Evolutionary conservation across 2,797 vertebrate species (phyloP).

Genomic region (Dermochelys coriacea): DNA sequence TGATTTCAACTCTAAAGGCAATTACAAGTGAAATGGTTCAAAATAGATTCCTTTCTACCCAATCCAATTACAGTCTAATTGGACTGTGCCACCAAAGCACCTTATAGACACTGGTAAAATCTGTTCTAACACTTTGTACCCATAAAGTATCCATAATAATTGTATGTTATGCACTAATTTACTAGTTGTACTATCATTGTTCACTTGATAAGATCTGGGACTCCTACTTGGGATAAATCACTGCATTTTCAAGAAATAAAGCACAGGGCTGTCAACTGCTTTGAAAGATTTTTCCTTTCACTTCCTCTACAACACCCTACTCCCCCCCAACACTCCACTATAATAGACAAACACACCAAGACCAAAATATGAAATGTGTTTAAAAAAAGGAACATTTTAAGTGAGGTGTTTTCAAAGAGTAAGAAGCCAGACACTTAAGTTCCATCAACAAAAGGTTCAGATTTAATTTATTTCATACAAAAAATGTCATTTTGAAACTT

Average conservation of each 20-base stretch:
- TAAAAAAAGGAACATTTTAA: background rate
- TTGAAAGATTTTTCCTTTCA: background rate
- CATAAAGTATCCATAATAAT: background rate
- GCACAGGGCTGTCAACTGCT: background rate
- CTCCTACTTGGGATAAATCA: background rate
- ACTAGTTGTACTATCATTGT: background rate
- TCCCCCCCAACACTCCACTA: background rate
- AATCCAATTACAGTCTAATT: background rate
- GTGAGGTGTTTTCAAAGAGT: conserved; percentile 65
- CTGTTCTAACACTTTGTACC: background rate
- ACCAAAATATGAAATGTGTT: background rate
- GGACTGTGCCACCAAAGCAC: background rate
- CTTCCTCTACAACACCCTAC: background rate
- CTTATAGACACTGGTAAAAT: background rate
- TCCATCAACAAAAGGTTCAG: conserved; percentile 73
- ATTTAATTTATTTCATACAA: conserved; percentile 79
- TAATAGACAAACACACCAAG: conserved; percentile 1
- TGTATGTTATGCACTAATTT: background rate
- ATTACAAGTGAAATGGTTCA: background rate
- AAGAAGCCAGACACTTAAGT: conserved; percentile 76
- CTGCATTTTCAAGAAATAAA: background rate
- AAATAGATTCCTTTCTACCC: background rate
- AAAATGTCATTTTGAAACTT: conserved; percentile 67
- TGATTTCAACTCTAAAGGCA: background rate
- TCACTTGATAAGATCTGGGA: background rate